Evolutionary conservation across 2,797 vertebrate species (phyloP).

Genomic region (Pangasius djambal): DNA sequence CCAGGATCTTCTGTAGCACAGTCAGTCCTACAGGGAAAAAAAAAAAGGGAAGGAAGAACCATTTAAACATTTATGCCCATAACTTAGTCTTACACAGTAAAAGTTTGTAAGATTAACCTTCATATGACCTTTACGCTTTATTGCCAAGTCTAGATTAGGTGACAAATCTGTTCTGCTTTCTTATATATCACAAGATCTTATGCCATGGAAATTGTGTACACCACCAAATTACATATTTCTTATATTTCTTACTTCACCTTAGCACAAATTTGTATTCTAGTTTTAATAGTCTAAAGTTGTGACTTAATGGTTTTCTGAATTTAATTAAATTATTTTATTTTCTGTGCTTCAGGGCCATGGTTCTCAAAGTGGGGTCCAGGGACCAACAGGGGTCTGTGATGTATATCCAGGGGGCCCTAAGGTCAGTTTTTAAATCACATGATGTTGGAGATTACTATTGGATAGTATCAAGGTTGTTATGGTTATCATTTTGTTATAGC

Average conservation of each 20-base stretch:
- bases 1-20: slow-evolving; percentile 92
- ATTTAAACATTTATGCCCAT: background rate
- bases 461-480: background rate
- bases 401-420: background rate
- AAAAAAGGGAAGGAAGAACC: background rate
- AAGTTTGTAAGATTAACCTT: background rate
- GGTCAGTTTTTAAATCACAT: background rate
- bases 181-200: background rate
- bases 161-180: background rate
- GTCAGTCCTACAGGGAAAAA: slow-evolving; percentile 79
- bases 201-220: background rate
- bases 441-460: background rate
- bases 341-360: background rate
- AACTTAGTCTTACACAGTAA: background rate
- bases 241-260: background rate
- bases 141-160: background rate
- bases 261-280: background rate
- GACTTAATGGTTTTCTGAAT: background rate
- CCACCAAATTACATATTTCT: background rate
- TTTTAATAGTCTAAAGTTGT: background rate
- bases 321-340: background rate
- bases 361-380: background rate
- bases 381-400: background rate
- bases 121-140: background rate
- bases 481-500: background rate